These are phyloP conservation scores for Drosophila bifasciata DNA, from an alignment of 1,140 invertebrate genomes.

Conservation along the genomic window DNA sequence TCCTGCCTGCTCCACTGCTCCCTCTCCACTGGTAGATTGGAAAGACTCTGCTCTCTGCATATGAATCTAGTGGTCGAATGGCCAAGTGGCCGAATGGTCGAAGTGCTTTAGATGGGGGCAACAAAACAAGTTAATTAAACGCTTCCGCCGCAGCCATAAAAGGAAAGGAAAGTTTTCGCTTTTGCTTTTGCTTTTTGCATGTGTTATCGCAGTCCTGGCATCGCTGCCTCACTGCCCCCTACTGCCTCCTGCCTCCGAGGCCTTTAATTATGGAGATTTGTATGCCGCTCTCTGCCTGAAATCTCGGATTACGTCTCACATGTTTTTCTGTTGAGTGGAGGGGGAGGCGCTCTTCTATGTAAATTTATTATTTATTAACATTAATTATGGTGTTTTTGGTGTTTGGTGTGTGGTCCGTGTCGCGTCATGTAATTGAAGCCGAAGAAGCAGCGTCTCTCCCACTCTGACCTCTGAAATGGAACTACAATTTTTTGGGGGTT, in stretches of 20 bases:
- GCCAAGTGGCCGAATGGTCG: conserved; percentile 21
- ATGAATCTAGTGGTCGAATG: conserved; percentile 50
- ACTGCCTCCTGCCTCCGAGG: conserved; percentile 2
- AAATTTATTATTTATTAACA: conserved; percentile 82
- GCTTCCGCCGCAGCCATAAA: conserved; percentile 50
- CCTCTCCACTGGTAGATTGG: conserved; percentile 4
- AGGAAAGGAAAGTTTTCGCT: conserved; percentile 49
- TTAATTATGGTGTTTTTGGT: conserved; percentile 81
- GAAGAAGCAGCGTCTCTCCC: conserved; percentile 22
- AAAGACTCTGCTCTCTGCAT: conserved; percentile 56
- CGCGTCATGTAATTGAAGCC: conserved; percentile 61
- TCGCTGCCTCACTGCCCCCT: conserved; percentile 26
- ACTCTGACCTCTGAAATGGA: conserved; percentile 12
- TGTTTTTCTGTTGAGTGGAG: neutral
- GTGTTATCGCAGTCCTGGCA: conserved; percentile 66
- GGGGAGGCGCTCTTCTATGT: conserved; percentile 58
- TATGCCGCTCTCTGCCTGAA: conserved; percentile 59
- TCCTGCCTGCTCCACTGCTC: conserved; percentile 63
- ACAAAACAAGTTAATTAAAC: conserved; percentile 80
- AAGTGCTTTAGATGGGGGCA: conserved; percentile 29
- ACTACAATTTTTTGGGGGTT: conserved; percentile 10
- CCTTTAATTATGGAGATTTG: conserved; percentile 78
- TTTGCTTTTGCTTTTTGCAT: conserved; percentile 60
- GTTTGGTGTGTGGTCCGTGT: conserved; percentile 43
- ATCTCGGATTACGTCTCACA: conserved; percentile 63